phyloP scores from a whole-genome alignment of 2,113 vertebrate genomes.

The Piliocolobus tephrosceles region DNA sequence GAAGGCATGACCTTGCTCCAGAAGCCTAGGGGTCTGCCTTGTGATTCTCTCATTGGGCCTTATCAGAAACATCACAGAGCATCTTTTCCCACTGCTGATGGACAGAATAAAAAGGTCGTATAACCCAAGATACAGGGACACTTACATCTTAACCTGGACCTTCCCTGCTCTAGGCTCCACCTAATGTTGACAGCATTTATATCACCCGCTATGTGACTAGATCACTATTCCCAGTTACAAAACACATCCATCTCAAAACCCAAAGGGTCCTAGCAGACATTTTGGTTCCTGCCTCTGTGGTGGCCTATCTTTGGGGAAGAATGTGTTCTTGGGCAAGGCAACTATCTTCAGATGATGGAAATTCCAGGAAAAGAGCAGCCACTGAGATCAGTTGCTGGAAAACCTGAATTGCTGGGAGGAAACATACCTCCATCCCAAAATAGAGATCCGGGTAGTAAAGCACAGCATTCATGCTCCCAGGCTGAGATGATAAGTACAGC shows the following conservation, averaged over 20 bases:
- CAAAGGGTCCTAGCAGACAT: background rate
- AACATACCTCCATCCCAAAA: background rate
- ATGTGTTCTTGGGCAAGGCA: background rate
- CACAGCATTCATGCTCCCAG: background rate
- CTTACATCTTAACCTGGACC: background rate
- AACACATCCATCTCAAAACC: background rate
- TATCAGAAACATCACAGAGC: background rate
- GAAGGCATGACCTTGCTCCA: background rate
- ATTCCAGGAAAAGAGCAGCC: background rate
- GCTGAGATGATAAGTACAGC: background rate
- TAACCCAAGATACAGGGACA: background rate
- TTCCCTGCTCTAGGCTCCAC: background rate
- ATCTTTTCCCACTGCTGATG: background rate
- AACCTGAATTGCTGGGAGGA: background rate
- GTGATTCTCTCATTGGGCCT: background rate
- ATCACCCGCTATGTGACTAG: background rate
- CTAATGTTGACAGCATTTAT: fast-evolving
- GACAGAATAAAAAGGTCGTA: background rate
- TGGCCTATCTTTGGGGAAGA: background rate
- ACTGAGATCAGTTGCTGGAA: background rate
- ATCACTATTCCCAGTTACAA: background rate
- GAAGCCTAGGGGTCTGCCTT: background rate
- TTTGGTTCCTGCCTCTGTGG: background rate
- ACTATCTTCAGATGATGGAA: background rate
- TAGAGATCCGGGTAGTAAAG: background rate